Percentiles rank a stretch among this genome's conserved stretches.
Conservation (phyloP, 2,888 invertebrate species). For the Trissolcus japonicus region DNA sequence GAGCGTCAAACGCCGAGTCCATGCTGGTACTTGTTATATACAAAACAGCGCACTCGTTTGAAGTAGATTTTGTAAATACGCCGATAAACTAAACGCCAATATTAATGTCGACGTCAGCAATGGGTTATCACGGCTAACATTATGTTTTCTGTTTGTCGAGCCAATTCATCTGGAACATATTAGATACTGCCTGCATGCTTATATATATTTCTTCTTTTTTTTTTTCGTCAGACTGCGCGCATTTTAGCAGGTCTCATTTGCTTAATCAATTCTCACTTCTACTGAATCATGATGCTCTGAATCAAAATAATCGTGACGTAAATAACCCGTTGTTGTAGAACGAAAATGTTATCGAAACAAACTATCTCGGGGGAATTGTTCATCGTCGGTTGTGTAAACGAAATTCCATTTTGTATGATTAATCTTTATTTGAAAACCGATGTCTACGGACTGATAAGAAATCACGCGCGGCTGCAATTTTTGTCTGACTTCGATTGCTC, state of each 20-base stretch:
- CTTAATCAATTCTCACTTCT: too few relatives aligned
- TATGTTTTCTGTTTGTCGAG: background rate
- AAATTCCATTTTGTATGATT: conserved; percentile 40
- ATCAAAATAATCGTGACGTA: too few relatives aligned
- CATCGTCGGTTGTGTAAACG: conserved; percentile 24
- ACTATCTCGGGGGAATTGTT: background rate
- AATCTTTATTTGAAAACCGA: conserved; percentile 44
- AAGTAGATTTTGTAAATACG: background rate
- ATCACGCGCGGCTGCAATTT: conserved; percentile 24
- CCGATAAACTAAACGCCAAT: conserved; percentile 5
- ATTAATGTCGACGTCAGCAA: conserved; percentile 2
- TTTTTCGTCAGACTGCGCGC: too few relatives aligned
- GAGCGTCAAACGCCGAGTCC: background rate
- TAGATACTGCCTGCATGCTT: too few relatives aligned
- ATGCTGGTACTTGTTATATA: background rate
- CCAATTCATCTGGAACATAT: conserved; percentile 3
- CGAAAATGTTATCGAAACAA: background rate
- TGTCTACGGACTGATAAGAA: conserved; percentile 42
- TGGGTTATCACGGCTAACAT: conserved; percentile 9
- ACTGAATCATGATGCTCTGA: too few relatives aligned
- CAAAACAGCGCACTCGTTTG: too few relatives aligned
- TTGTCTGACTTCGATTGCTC: conserved; percentile 1
- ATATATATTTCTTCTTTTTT: too few relatives aligned
- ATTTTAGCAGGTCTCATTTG: too few relatives aligned
- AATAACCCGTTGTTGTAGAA: too few relatives aligned